Base-by-base conservation (phyloP, 2,797 vertebrate genomes). In the Cuculus canorus region DNA sequence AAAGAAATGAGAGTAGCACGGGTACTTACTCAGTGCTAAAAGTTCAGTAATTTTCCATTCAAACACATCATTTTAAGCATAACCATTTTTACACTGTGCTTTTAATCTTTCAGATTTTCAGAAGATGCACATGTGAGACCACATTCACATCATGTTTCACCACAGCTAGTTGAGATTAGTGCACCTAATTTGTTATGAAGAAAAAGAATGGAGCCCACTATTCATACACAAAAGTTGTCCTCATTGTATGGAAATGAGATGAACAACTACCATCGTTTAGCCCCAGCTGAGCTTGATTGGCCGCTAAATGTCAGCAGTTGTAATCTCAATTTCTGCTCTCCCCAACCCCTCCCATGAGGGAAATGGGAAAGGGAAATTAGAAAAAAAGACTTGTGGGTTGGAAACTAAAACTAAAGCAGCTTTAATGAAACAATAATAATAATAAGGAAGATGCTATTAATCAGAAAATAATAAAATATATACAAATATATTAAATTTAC, bases 111-210 rank as follows among this genome's bases (percentile, higher is more conserved):
- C 48, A 95, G 79, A 21, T 94, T 86, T 97, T 82, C 56, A 61
- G 88, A 97, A 86, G 82, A 85, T 35, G 37, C 15, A 53, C 23
- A 33, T 37, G 32, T 53, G 77, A 95, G 78, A 86, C 86, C 68
- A 82, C 73, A 65, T 93, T 69, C 65, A 33, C 64, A 69, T 94
- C 70, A 35, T 52, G 63, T 28, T 17, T 61, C 25, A 37, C 59
- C 70, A 70, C 41, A 90, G 77, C 59, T 68, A 94, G 30, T 60
- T 82, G 90, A 97, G 91, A 91, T 95, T 76, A 41, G 82, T 92
- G 56, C 39, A 54, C 8, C 7, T 19, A 45, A 30, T 65, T 78
- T 56, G 35, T 17, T 87, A 56, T 24, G 82, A 75, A 37, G 48
- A 28, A 60, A 90, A 91, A 64, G 54, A 59, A 35, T 33, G 8